These are phyloP conservation scores for Acleris holmiana DNA, from an alignment of 2,888 invertebrate species.

Conservation along the genomic window DNA sequence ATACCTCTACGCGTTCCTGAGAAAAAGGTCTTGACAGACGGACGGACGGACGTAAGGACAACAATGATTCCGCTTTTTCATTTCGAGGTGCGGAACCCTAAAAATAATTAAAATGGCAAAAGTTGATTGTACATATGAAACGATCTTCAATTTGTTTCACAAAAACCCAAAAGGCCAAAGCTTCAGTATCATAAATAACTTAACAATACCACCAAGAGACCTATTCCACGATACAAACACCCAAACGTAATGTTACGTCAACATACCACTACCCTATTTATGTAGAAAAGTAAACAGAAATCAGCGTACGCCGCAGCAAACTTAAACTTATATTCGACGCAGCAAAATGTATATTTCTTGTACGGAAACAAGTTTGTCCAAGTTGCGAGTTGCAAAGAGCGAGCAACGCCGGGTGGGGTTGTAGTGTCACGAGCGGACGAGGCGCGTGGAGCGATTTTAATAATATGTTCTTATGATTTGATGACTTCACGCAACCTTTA, in stretches of 20 bases:
- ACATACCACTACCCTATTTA: constrained; percentile 24
- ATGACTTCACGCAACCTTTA: background rate
- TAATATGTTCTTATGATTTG: background rate
- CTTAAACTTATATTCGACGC: constrained; percentile 63
- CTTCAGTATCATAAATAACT: background rate
- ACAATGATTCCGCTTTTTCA: too few relatives aligned
- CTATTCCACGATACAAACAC: constrained; percentile 18
- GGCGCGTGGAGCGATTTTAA: background rate
- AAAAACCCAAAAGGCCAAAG: constrained; percentile 5
- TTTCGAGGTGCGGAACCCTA: too few relatives aligned
- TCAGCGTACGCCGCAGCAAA: constrained; percentile 54
- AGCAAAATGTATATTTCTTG: constrained; percentile 72
- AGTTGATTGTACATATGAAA: too few relatives aligned
- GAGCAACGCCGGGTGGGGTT: constrained; percentile 37
- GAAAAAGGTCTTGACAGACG: too few relatives aligned
- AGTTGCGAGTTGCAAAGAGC: constrained; percentile 60
- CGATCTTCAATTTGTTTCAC: background rate
- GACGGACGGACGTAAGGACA: too few relatives aligned
- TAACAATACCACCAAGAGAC: constrained; percentile 12
- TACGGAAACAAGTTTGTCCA: constrained; percentile 64
- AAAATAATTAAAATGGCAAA: too few relatives aligned
- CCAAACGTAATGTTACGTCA: constrained; percentile 6
- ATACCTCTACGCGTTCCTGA: too few relatives aligned
- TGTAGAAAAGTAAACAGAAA: constrained; percentile 54
- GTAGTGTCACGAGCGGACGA: constrained; percentile 20